A percentile compares a stretch with the other conserved stretches of the same genome.
Conservation (phyloP, 2,113 vertebrate species). For the Toxotes jaculatrix region DNA sequence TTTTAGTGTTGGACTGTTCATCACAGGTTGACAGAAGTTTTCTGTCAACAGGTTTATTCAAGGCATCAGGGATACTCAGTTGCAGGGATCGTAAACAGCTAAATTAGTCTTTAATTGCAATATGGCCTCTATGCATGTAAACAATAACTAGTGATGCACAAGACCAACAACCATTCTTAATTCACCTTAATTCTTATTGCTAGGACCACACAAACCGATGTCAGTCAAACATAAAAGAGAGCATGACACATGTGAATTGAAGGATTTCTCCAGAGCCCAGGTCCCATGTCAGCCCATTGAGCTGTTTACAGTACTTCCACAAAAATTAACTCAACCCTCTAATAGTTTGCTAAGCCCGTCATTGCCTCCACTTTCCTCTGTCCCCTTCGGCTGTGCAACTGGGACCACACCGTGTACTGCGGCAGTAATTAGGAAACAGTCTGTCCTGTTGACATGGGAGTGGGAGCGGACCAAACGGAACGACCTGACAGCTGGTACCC, state of each 20-base stretch:
- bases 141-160: constrained; percentile 39
- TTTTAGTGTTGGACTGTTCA: background rate
- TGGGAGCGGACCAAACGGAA: constrained; percentile 77
- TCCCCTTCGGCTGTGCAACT: constrained; percentile 73
- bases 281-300: constrained; percentile 66
- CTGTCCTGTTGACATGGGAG: constrained; percentile 78
- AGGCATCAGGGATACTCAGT: constrained; percentile 12
- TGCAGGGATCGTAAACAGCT: constrained; percentile 25
- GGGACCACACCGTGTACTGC: constrained; percentile 72
- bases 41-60: constrained; percentile 21
- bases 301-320: constrained; percentile 78
- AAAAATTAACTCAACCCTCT: constrained; percentile 78
- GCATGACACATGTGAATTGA: constrained; percentile 56
- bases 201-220: constrained; percentile 64
- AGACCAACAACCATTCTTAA: constrained; percentile 42
- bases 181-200: constrained; percentile 54
- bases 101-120: constrained; percentile 27
- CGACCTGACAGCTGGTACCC: constrained; percentile 77
- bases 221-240: constrained; percentile 65
- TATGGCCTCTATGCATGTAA: constrained; percentile 34
- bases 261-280: constrained; percentile 48
- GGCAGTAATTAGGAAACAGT: constrained; percentile 77
- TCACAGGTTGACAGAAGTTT: constrained; percentile 23
- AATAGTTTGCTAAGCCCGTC: constrained; percentile 77
- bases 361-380: constrained; percentile 75